Evolutionary conservation across 2,888 invertebrate species (phyloP), one percentile per base, ranked within the genome.

Genomic region (Miltochrista miniata): DNA sequence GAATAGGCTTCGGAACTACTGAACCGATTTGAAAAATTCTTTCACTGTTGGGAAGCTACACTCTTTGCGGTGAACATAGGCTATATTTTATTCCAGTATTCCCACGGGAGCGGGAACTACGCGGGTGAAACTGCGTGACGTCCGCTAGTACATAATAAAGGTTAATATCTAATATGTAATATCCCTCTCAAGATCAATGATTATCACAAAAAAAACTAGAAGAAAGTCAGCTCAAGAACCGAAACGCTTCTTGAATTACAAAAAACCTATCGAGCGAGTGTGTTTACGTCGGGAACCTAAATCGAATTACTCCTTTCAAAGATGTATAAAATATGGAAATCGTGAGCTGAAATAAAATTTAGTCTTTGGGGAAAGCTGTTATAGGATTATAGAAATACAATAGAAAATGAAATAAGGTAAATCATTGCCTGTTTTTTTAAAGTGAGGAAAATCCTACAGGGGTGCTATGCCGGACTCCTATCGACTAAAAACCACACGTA

Each of bases 241-340:
- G 67, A 64, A 49, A 64, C 63, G 61, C 60, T 61, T 47, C 54
- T 65, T 59, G 67, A 67, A 59, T 63, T 53, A 61, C 56, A 70
- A 70, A 60, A 51, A 50, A 57, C 52, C 61, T 24, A 4, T n/a
- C n/a, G n/a, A 61, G 61, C 56, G 59, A 51, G 61, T 54, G 45
- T 61, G 64, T 71, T 71, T 64, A 66, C 54, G 67, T 61, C 61
- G 56, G 60, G 58, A 46, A 24, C 62, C 58, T 48, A 68, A 68
- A 73, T 70, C 61, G 65, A 69, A 68, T 70, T 57, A 60, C 59
- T 62, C 61, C 40, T 54, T 61, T 56, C 52, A 67, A 62, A 63
- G 57, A 68, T 54, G 54, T 59, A 59, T 45, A 47, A 60, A 60
- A 54, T 54, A 57, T 59, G 43, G 39, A 47, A 54, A 58, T 31